Evolutionary conservation across 2,797 vertebrate genomes (phyloP).

Genomic region (Carcharodon carcharias): DNA sequence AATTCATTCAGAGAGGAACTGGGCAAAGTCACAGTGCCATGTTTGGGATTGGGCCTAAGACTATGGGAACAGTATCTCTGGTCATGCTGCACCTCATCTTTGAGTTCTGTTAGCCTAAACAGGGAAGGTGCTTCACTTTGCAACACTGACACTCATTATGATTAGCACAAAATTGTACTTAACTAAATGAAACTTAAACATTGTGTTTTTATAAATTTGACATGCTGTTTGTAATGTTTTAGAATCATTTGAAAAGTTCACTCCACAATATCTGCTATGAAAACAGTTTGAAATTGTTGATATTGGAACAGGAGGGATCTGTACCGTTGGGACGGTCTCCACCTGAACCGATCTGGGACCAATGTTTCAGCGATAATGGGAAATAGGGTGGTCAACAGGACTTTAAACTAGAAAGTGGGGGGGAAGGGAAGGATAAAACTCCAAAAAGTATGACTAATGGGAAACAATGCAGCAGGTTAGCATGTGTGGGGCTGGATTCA

Average conservation of each 20-base stretch:
- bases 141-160: neutral
- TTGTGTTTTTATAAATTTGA: neutral
- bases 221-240: neutral
- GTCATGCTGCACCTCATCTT: neutral
- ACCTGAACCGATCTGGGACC: too few relatives aligned
- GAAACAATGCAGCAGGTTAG: too few relatives aligned
- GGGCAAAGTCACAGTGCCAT: neutral
- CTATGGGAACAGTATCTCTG: neutral
- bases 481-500: too few relatives aligned
- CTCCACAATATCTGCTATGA: neutral
- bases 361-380: too few relatives aligned
- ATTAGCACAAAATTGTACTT: neutral
- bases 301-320: too few relatives aligned
- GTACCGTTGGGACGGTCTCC: too few relatives aligned
- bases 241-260: neutral
- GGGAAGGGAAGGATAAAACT: too few relatives aligned
- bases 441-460: neutral
- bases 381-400: too few relatives aligned
- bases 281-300: neutral
- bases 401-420: too few relatives aligned
- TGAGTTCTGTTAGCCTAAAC: neutral
- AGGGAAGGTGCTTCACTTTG: neutral
- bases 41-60: neutral
- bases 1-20: neutral
- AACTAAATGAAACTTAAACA: neutral